Evolutionary conservation across 2,113 vertebrate genomes (phyloP), one percentile per base, ranked within the genome.

Genomic region (Pogona vitticeps): DNA sequence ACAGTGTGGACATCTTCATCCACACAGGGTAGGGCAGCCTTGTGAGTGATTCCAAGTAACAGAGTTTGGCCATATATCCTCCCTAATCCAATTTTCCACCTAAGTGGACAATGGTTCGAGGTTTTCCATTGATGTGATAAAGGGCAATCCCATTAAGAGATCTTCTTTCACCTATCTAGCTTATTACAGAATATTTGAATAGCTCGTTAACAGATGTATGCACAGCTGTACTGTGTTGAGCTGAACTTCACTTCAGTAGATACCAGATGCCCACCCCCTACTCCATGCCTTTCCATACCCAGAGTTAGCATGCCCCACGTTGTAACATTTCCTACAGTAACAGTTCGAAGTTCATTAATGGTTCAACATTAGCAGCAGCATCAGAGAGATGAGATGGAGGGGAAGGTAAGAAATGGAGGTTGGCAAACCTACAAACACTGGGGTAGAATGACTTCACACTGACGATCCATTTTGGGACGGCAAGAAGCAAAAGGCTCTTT

Each of bases 21-120:
- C 65, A 36, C 42, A 56, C 42, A 33, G 46, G 71, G 76, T 82
- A 70, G 31, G 0, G 21, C 0, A 83, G 75, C 1, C 0, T 70
- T 70, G 71, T 26, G 36, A 1, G 14, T 82, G 61, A 87, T 89
- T 33, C 61, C 0, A 65, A 91, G 65, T 13, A 82, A 52, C 76
- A 84, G 31, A 82, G 6, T 88, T 79, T 58, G 86, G 46, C 87
- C 90, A 84, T 84, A 86, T 12, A n/a, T 77, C 33, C 42, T 76
- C 26, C 26, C 26, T 23, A 38, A 94, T 91, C 88, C 92, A 94
- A 94, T 95, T 94, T 94, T 95, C 92, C 93, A 95, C 33, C 0
- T 90, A 91, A 94, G 71, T 59, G 90, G 86, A 75, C 38, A 88
- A 76, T n/a, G 84, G 38, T 84, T 81, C 82, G 61, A 46, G 67